Evolutionary conservation across 2,888 invertebrate species (phyloP).

Genomic region (Drosophila hamatofila): DNA sequence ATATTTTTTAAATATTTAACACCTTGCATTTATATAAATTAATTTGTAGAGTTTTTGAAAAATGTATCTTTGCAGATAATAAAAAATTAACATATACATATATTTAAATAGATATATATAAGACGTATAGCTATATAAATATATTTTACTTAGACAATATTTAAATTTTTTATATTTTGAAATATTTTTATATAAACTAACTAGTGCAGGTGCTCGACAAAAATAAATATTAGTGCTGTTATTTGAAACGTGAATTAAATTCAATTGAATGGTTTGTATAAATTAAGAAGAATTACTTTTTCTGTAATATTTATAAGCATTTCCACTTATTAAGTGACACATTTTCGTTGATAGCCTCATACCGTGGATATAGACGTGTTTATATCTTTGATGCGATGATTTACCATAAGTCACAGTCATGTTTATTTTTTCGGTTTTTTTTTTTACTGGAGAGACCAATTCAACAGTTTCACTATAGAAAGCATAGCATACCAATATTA

Average conservation of each 20-base stretch:
- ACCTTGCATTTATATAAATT: background rate
- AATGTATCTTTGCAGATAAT: background rate
- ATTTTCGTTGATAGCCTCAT: conserved; percentile 25
- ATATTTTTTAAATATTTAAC: background rate
- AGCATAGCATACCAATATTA: conserved; percentile 11
- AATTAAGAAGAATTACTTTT: conserved; percentile 46
- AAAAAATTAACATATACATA: background rate
- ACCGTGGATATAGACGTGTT: conserved; percentile 5
- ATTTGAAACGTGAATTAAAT: conserved; percentile 25
- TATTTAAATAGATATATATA: background rate
- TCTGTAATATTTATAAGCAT: conserved; percentile 33
- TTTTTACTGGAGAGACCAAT: conserved; percentile 18
- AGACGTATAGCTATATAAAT: background rate
- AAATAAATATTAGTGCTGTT: conserved; percentile 47
- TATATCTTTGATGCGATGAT: conserved; percentile 24
- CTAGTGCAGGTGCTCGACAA: conserved; percentile 52
- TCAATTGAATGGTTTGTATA: conserved; percentile 8
- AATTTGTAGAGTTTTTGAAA: background rate
- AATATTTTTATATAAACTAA: conserved; percentile 23
- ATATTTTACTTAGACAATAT: background rate
- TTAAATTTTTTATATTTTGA: background rate
- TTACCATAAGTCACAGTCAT: conserved; percentile 33
- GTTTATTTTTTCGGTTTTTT: background rate
- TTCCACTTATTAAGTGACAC: conserved; percentile 31
- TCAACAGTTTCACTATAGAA: conserved; percentile 10